These are phyloP conservation scores for Hydrolagus affinis DNA, from an alignment of 2,113 vertebrate species.

Conservation along the genomic window DNA sequence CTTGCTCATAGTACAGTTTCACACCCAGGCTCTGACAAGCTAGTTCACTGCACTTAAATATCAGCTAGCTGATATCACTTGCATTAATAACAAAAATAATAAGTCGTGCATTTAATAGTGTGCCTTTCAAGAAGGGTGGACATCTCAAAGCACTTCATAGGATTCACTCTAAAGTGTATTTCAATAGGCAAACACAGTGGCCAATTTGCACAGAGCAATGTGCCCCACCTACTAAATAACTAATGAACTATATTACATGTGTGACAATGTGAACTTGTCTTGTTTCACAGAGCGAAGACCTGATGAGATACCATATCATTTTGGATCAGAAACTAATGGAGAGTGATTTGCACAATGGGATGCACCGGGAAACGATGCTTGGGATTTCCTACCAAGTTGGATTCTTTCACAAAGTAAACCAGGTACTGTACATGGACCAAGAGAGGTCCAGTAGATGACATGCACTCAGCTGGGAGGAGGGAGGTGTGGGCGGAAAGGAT, in stretches of 20 bases:
- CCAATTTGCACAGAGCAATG: not conserved
- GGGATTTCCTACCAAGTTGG: slow-evolving; percentile 71
- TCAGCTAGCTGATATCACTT: too few relatives aligned
- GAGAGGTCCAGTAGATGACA: not conserved
- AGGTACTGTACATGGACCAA: slow-evolving; percentile 54
- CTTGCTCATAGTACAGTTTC: too few relatives aligned
- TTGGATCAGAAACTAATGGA: slow-evolving; percentile 64
- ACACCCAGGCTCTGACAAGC: too few relatives aligned
- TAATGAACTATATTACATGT: not conserved
- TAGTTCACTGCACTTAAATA: too few relatives aligned
- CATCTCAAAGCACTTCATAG: too few relatives aligned
- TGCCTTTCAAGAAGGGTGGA: too few relatives aligned
- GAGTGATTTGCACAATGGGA: slow-evolving; percentile 65
- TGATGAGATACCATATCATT: slow-evolving; percentile 71
- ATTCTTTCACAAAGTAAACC: slow-evolving; percentile 60
- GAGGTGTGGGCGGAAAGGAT: too few relatives aligned
- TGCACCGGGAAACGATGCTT: slow-evolving; percentile 75
- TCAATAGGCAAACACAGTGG: too few relatives aligned
- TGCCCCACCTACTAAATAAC: not conserved
- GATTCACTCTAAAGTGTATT: too few relatives aligned
- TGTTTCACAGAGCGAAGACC: slow-evolving; percentile 59
- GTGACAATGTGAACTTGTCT: not conserved
- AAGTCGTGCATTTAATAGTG: too few relatives aligned
- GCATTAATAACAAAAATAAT: too few relatives aligned
- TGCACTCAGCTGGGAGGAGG: not conserved